Conservation (phyloP, 2,113 vertebrate species). For the Otus sunia region DNA sequence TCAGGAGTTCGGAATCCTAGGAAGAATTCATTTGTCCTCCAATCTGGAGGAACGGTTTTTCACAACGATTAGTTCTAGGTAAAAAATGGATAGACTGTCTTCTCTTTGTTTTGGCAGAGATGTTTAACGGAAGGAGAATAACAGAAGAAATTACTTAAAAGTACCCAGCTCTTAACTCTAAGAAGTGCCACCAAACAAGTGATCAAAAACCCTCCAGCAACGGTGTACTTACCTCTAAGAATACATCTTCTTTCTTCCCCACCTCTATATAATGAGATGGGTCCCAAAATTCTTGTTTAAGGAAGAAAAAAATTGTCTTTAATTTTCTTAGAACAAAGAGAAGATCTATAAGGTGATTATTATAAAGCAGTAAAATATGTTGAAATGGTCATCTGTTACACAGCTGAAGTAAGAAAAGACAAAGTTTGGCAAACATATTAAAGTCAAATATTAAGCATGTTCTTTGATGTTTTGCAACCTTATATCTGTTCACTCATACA, state of each 20-base stretch:
- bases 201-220: background rate
- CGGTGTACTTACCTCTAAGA: background rate
- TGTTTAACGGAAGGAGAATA: background rate
- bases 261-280: background rate
- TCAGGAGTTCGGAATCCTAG: background rate
- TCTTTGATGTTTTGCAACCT: conserved; percentile 24
- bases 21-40: background rate
- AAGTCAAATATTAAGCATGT: background rate
- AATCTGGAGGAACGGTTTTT: background rate
- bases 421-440: background rate
- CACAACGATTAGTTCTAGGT: background rate
- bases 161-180: background rate
- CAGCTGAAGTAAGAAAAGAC: conserved; percentile 23
- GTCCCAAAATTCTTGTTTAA: background rate
- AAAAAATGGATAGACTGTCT: background rate
- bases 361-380: background rate
- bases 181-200: background rate
- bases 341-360: background rate
- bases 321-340: background rate
- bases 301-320: background rate
- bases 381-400: conserved; percentile 20
- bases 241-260: background rate
- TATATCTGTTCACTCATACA: background rate
- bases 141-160: background rate
- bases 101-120: background rate